Evolutionary conservation across 2,113 vertebrate species (phyloP), one percentile per base, ranked within the genome.

Genomic region (Tretioscincus oriximinensis): DNA sequence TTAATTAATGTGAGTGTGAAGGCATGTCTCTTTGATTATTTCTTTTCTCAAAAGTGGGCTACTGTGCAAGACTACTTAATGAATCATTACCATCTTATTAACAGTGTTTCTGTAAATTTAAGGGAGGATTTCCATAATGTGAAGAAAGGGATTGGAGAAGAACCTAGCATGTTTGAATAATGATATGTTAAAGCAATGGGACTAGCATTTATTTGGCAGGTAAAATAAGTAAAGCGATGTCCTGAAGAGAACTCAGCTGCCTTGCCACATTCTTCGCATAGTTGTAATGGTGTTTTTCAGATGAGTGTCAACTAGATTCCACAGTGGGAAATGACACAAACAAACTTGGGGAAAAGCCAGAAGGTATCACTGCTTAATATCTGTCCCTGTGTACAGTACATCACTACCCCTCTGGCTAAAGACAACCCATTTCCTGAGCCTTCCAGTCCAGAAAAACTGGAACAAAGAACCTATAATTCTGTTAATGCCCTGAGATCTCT

Each of bases 61-160:
- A 4, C 86, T 88, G 75, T 66, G 65, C 9, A 4, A 66, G 31
- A 68, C 80, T 85, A 74, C 73, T 77, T 73, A 77, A 54, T 81
- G 67, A 41, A n/a, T 88, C 77, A 66, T 90, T 89, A 77, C 26
- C 26, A 54, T 70, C 14, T 0, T 0, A 58, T 88, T 89, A 81
- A 65, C 54, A 58, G 9, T 77, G 5, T 74, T 85, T 78, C 22
- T 14, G 28, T 87, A 10, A 75, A 83, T 87, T 84, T 85, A 78
- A 89, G 90, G 78, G 76, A 77, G 66, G 83, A 60, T 22, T 87
- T 82, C 63, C 29, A 60, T 67, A 63, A 61, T 63, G 24, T 70
- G 31, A 28, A 58, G 14, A 58, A 58, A 18, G 14, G 54, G 12
- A 18, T 16, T 18, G 14, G 14, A 14, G 54, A 18, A 58, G 54